Evolutionary conservation across 2,113 vertebrate species (phyloP).

Genomic region (Paramormyrops kingsleyae): DNA sequence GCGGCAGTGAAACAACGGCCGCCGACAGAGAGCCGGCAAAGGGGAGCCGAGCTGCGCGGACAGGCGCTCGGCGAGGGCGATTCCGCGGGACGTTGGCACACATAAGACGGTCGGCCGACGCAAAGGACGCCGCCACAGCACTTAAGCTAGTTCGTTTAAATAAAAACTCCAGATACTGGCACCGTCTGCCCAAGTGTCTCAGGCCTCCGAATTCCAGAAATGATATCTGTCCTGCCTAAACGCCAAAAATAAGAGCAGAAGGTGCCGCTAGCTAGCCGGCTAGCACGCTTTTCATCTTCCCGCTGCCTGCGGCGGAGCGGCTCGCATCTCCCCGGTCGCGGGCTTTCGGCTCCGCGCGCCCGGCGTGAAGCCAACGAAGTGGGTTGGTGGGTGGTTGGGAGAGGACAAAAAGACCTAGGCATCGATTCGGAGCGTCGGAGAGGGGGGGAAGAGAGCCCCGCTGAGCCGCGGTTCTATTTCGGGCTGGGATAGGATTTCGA

Average conservation of each 20-base stretch:
- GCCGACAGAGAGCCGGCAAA: neutral
- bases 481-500: constrained; percentile 88
- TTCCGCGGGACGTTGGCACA: neutral
- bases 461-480: constrained; percentile 57
- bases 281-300: neutral
- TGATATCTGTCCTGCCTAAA: constrained; percentile 26
- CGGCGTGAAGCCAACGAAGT: neutral
- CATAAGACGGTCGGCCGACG: neutral
- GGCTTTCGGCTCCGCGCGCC: neutral
- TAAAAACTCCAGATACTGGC: neutral
- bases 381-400: neutral
- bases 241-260: constrained; percentile 18
- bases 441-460: neutral
- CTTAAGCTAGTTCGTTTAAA: neutral
- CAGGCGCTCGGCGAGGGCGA: neutral
- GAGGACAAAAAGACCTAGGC: neutral
- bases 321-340: neutral
- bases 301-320: neutral
- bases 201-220: constrained; percentile 23
- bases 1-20: neutral
- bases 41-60: neutral
- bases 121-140: neutral
- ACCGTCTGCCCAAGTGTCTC: neutral
- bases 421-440: neutral
- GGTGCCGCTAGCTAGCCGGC: neutral